These are phyloP conservation scores for Dicyrtomina minuta DNA, from an alignment of 2,888 invertebrate species.

Conservation along the genomic window DNA sequence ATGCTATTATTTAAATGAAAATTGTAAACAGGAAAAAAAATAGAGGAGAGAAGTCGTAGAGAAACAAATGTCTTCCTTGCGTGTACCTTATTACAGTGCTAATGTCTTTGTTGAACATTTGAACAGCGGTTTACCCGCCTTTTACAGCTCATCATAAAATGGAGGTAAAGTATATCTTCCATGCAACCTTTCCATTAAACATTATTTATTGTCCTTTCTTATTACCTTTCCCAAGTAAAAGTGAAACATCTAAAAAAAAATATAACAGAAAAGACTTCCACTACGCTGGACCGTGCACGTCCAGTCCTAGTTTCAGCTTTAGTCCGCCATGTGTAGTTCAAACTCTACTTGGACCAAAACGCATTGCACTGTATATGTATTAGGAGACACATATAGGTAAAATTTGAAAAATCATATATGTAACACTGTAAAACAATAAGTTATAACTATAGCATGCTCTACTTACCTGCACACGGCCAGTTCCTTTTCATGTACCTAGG, in stretches of 20 bases:
- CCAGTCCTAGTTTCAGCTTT: no score
- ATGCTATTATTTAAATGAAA: no score
- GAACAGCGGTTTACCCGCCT: slow-evolving; percentile 18
- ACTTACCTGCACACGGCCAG: no score
- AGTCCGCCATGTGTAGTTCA: no score
- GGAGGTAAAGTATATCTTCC: slow-evolving; percentile 18
- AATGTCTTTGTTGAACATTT: slow-evolving; percentile 23
- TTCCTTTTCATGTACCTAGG: no score
- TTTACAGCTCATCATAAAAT: slow-evolving; percentile 30
- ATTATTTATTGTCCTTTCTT: slow-evolving; percentile 26
- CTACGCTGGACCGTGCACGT: neutral
- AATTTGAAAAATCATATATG: no score
- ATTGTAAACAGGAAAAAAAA: neutral
- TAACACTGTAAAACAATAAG: no score
- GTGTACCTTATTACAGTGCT: slow-evolving; percentile 25
- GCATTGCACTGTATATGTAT: no score
- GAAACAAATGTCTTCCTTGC: slow-evolving; percentile 32
- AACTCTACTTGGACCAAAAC: no score
- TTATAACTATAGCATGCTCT: no score
- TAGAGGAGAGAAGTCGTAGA: neutral
- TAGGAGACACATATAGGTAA: no score
- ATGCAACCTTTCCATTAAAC: slow-evolving; percentile 31
- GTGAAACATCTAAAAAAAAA: neutral
- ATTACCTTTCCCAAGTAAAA: neutral
- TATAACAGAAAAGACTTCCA: neutral